Percentiles rank a stretch among this genome's conserved stretches.
Evolutionary conservation across 2,113 vertebrate species (phyloP).

Genomic region (Anarrhichthys ocellatus): DNA sequence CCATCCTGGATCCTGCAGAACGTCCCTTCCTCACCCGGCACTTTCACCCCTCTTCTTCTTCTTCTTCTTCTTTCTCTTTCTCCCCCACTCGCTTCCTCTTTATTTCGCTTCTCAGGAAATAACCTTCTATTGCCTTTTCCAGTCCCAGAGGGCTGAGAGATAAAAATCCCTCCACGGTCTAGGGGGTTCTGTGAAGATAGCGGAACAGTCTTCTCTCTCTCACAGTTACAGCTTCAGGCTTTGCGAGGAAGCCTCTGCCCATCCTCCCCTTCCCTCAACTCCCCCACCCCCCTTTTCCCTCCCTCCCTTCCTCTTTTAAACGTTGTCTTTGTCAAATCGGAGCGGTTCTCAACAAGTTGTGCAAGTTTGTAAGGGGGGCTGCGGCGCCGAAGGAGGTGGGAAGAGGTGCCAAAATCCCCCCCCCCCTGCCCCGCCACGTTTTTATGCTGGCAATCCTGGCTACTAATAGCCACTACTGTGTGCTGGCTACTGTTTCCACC

Average conservation of each 20-base stretch:
- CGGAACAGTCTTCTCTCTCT: constrained; percentile 67
- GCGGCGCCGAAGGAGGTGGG: neutral
- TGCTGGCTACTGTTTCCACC: neutral
- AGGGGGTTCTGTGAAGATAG: constrained; percentile 75
- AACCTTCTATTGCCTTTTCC: constrained; percentile 72
- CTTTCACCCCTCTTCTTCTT: constrained; percentile 39
- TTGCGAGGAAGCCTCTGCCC: constrained; percentile 65
- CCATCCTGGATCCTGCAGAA: constrained; percentile 37
- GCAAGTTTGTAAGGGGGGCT: constrained; percentile 31
- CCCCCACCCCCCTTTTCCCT: neutral
- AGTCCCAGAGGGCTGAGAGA: constrained; percentile 76
- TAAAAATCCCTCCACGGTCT: constrained; percentile 76
- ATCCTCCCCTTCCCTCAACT: constrained; percentile 11
- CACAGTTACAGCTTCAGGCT: constrained; percentile 73
- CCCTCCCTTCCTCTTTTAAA: constrained; percentile 38
- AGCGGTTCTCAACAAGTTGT: constrained; percentile 57
- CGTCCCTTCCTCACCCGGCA: constrained; percentile 33
- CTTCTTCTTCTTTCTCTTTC: constrained; percentile 12
- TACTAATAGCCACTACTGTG: neutral
- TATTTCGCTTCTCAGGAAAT: constrained; percentile 73
- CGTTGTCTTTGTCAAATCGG: constrained; percentile 50
- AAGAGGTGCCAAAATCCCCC: constrained; percentile 12
- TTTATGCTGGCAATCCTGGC: constrained; percentile 7
- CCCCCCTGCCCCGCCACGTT: neutral
- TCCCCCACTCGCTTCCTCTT: constrained; percentile 40